Evolutionary conservation across 2,113 vertebrate species (phyloP), one percentile per base, ranked within the genome.

Genomic region (Leptobrachium leishanense): DNA sequence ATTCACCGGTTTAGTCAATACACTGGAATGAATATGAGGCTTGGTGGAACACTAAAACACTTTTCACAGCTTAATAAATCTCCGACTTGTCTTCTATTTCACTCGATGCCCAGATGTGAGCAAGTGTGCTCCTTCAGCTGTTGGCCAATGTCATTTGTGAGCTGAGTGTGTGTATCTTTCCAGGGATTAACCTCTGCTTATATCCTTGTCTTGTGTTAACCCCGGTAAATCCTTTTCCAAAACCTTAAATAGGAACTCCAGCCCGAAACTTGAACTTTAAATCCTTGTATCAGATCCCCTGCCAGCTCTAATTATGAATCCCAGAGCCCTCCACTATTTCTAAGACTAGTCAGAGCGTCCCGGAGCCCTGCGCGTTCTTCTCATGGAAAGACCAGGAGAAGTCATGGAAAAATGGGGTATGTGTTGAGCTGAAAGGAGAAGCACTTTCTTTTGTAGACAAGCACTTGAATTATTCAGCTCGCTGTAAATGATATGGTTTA

Each of bases 151-250:
- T 89, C 63, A 67, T 82, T 71, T 80, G 70, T 86, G 72, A 3
- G 0, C 12, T 46, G 75, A 85, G 80, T 77, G 69, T 68, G 81
- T 83, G 68, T 84, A 2, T 1, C 85, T 78, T 72, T 84, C 86
- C 81, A 83, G 2, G 84, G 89, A 93, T 92, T 93, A 91, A 91
- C 92, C 90, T 87, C 85, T 67, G 81, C 86, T 86, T 85, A 87
- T 84, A 81, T 83, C 85, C 82, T 15, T 62, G 64, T 69, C 54
- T n/a, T 44, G 68, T 74, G 42, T 74, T 68, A 89, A 88, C 84
- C 65, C 73, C 81, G 68, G 82, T 88, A 92, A 93, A 93, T 88
- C 89, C 90, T 85, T 85, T 84, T 84, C 81, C 82, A 88, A 89
- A 91, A 87, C 85, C 72, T 79, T 66, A 86, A 82, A 76, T 87